These are phyloP conservation scores for Zosterops borbonicus DNA, from an alignment of 2,113 vertebrate species.

Conservation along the genomic window DNA sequence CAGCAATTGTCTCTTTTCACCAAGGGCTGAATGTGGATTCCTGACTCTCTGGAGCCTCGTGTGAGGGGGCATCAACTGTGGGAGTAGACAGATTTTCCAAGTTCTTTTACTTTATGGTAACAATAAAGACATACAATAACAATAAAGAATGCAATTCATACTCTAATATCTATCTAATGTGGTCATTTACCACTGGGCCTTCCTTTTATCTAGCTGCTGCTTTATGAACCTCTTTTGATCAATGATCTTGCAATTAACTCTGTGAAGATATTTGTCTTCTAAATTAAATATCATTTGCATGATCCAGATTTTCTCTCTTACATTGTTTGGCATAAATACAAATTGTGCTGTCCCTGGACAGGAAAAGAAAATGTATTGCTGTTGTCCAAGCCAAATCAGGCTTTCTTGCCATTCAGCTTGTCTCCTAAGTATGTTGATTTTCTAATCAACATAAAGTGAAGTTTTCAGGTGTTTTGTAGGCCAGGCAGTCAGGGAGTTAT, in stretches of 20 bases:
- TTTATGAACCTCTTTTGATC: conserved; percentile 53
- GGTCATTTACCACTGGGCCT: conserved; percentile 45
- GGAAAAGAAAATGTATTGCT: background rate
- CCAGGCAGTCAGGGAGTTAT: background rate
- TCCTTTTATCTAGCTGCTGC: conserved; percentile 52
- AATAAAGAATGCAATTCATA: conserved; percentile 45
- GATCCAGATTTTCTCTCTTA: conserved; percentile 16
- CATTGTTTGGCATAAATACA: background rate
- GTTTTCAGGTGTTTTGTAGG: background rate
- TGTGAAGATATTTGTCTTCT: conserved; percentile 36
- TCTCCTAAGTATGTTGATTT: background rate
- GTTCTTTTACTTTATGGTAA: background rate
- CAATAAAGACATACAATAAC: background rate
- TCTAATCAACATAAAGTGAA: background rate
- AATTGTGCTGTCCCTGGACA: background rate
- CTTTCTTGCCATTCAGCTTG: background rate
- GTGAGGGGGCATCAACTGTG: background rate
- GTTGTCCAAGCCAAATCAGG: background rate
- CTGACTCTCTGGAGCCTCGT: background rate
- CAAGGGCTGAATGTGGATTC: background rate
- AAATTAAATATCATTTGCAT: conserved; percentile 30
- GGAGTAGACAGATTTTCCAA: background rate
- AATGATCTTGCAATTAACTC: conserved; percentile 51
- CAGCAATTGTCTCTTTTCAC: background rate
- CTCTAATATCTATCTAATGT: conserved; percentile 20